These are phyloP conservation scores for Scyliorhinus canicula DNA, from an alignment of 2,797 vertebrate genomes.

Conservation along the genomic window DNA sequence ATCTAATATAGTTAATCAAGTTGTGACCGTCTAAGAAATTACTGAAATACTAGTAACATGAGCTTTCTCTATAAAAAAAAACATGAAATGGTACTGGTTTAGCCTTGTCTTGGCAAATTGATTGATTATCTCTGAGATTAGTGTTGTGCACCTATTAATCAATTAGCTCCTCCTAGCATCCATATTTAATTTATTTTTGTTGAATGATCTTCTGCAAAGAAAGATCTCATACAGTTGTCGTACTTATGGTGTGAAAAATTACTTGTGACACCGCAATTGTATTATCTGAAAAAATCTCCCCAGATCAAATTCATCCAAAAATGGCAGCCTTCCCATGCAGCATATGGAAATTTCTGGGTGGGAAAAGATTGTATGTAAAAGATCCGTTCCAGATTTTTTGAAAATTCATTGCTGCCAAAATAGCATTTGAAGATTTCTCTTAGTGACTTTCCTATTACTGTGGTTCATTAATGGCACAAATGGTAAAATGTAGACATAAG, in stretches of 20 bases:
- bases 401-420: not conserved
- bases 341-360: slow-evolving; percentile 1
- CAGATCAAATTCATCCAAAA: not conserved
- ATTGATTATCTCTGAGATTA: not conserved
- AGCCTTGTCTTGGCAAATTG: not conserved
- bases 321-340: not conserved
- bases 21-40: not conserved
- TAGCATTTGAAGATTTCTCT: not conserved
- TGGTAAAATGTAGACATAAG: not conserved
- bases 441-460: not conserved
- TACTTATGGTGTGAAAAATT: not conserved
- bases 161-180: not conserved
- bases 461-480: not conserved
- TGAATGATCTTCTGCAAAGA: not conserved
- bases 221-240: not conserved
- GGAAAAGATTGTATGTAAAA: not conserved
- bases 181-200: not conserved
- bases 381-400: not conserved
- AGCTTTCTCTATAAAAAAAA: not conserved
- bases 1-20: not conserved
- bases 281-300: not conserved
- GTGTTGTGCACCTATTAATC: not conserved
- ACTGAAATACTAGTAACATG: not conserved
- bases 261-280: not conserved
- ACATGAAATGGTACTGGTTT: too few relatives aligned